Base-by-base conservation (phyloP, 2,888 invertebrate species). In the Chrysolina americana region DNA sequence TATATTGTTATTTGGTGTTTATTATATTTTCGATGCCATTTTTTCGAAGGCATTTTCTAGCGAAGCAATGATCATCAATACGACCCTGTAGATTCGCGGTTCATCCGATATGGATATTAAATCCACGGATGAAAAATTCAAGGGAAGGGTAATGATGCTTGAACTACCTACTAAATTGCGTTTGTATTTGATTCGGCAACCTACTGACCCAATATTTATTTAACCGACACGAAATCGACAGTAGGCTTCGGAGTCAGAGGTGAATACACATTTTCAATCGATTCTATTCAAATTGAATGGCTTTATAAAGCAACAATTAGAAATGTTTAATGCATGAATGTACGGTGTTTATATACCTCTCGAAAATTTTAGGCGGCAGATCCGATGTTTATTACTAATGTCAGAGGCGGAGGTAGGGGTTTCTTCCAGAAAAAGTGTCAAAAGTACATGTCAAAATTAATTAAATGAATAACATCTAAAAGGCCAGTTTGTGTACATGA, bases 151-250 rank as follows among this genome's bases (percentile, higher is more conserved):
- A 59, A 59, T 59, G 28, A 59, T 15, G 28, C 59, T 28, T n/a
- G 59, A 59, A 59, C 13, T 59, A 36, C 36, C 59, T 36, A 59
- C 59, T 36, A 28, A n/a, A n/a, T 19, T 59, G 59, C 59, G 23
- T 59, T 59, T 59, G 36, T 59, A 28, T n/a, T 28, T 28, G n/a
- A 59, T 59, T 59, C 59, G 59, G n/a, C 59, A 59, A 59, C 59
- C 59, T 59, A 59, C 59, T 59, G 28, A 59, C 59, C 59, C n/a
- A 59, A 59, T 59, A 59, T 59, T 59, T n/a, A 59, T 15, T 59
- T n/a, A 59, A 36, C 28, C 19, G 59, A 59, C 59, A 59, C 36
- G 36, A 59, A 59, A 59, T 59, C 59, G 36, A 59, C 59, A 59
- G 59, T 59, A 59, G 59, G 23, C 59, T 59, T n/a, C 36, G n/a